Base-by-base conservation (phyloP, 2,797 vertebrate genomes). In the Microctenopoma stevenorrisi region DNA sequence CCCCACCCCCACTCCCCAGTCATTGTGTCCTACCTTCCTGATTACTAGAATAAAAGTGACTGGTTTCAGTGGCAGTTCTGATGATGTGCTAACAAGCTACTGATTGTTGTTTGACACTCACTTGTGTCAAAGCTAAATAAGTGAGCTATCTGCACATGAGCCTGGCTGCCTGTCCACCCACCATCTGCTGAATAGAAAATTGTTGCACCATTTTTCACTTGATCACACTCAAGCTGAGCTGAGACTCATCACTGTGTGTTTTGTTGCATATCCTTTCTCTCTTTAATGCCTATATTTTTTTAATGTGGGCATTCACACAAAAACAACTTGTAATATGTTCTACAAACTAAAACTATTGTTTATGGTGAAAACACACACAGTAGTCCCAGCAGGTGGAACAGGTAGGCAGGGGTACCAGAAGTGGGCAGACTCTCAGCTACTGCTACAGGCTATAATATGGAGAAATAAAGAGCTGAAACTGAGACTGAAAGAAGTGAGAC, bases 381-480 rank as follows among this genome's bases (percentile, higher is more conserved):
- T 43, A 22, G 35, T 54, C 38, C 46, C 46, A 81, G 85, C 86
- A 85, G 84, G 82, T 72, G 62, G 64, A 87, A 83, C 64, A 72
- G 65, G 82, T 83, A 80, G 47, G 48, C 37, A 64, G 35, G 37
- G 58, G 38, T 18, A 30, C 54, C 43, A 54, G 47, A 22, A 58
- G 15, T 9, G 4, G 55, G 40, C 38, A 38, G 56, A 61, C 40
- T 75, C 59, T 79, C 64, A 18, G 55, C 50, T 67, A 49, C 26
- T 60, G 64, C 61, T 68, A 5, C 33, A 70, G 74, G 74, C 63
- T 56, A 22, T 22, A 18, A 52, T 53, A 30, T 33, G 33, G 46
- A 65, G 52, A 18, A 40, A 67, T 65, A 43, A 79, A 79, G 61
- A 74, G 25, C 64, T 84, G 89, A 88, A 86, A 86, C 78, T 30